Evolutionary conservation across 2,113 vertebrate genomes (phyloP).

Genomic region (Zootoca vivipara): DNA sequence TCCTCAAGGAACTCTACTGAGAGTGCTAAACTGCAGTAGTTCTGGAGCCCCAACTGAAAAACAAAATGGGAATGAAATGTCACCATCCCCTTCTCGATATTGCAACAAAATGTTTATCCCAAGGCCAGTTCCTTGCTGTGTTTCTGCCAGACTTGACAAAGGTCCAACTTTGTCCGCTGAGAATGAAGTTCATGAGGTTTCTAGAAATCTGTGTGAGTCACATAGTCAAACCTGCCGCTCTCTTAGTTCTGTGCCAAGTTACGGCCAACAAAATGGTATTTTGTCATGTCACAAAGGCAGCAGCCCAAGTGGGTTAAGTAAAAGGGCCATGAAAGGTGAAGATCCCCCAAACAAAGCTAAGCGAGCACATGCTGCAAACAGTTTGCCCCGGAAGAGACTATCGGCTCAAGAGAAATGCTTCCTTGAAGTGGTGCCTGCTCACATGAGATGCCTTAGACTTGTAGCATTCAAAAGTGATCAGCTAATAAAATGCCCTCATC

Average conservation of each 20-base stretch:
- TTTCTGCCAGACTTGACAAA: slow-evolving; percentile 33
- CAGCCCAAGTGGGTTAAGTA: slow-evolving; percentile 55
- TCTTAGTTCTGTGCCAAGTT: background rate
- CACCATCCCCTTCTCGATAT: slow-evolving; percentile 24
- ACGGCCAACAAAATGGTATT: slow-evolving; percentile 14
- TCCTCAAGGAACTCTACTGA: slow-evolving; percentile 77
- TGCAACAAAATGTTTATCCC: slow-evolving; percentile 62
- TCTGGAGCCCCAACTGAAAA: slow-evolving; percentile 40
- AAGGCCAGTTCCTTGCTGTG: slow-evolving; percentile 57
- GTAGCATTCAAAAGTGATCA: slow-evolving; percentile 84
- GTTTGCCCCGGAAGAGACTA: slow-evolving; percentile 69
- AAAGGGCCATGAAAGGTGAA: slow-evolving; percentile 35
- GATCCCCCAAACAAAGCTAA: slow-evolving; percentile 61
- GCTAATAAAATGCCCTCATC: slow-evolving; percentile 84
- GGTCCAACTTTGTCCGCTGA: slow-evolving; percentile 14
- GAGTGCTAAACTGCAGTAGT: slow-evolving; percentile 70
- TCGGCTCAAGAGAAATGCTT: slow-evolving; percentile 39
- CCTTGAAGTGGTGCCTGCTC: slow-evolving; percentile 56
- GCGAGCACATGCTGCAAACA: slow-evolving; percentile 64
- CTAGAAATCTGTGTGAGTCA: slow-evolving; percentile 10
- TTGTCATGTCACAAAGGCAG: slow-evolving; percentile 8
- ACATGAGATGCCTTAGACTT: slow-evolving; percentile 78
- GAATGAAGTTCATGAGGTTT: background rate
- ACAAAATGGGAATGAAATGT: slow-evolving; percentile 5
- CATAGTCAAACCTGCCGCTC: background rate